phyloP scores from a whole-genome alignment of 2,797 vertebrate genomes.

The Sebastes ruberrimus region DNA sequence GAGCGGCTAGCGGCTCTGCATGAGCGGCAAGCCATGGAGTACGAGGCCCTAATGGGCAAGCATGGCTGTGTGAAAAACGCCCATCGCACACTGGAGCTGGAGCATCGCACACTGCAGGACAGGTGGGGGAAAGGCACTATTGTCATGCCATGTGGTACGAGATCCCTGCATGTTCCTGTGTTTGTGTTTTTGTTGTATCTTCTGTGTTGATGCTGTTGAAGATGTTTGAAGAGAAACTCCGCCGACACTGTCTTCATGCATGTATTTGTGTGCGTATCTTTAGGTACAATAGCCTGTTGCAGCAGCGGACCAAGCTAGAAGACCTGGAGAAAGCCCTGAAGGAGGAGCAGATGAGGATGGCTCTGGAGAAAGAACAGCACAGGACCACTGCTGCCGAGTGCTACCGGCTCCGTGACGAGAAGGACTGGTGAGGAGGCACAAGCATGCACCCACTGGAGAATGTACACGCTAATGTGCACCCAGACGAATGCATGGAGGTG shows the following conservation, averaged over 20 bases:
- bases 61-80: slow-evolving; percentile 90
- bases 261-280: background rate
- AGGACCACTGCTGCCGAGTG: slow-evolving; percentile 86
- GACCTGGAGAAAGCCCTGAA: slow-evolving; percentile 90
- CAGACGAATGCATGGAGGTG: background rate
- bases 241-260: no score
- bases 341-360: slow-evolving; percentile 90
- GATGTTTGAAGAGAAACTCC: no score
- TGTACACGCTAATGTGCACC: background rate
- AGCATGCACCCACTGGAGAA: background rate
- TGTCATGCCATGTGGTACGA: background rate
- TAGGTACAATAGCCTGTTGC: slow-evolving; percentile 90
- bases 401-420: slow-evolving; percentile 89
- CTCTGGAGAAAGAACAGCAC: slow-evolving; percentile 89
- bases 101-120: slow-evolving; percentile 92
- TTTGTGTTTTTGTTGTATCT: no score
- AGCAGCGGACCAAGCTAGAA: slow-evolving; percentile 89
- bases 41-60: slow-evolving; percentile 89
- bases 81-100: slow-evolving; percentile 92
- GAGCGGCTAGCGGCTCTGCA: slow-evolving; percentile 91
- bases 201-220: no score
- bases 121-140: slow-evolving; percentile 73
- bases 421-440: slow-evolving; percentile 85
- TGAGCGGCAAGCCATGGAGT: slow-evolving; percentile 90
- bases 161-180: background rate